Evolutionary conservation across 2,113 vertebrate genomes (phyloP).

Genomic region (Calonectris borealis): DNA sequence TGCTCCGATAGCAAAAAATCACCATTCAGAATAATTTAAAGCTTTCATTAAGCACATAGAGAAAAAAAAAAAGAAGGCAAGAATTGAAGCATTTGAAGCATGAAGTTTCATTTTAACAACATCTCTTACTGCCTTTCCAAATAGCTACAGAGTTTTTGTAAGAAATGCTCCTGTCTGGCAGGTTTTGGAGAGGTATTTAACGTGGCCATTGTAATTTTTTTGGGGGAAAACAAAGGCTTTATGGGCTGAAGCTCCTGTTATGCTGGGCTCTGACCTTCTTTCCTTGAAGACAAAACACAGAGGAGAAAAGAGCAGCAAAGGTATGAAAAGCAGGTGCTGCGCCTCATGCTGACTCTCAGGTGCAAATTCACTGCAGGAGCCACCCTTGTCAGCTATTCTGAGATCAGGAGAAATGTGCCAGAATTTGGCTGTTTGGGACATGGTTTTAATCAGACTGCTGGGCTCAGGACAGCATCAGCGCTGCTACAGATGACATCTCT

Average conservation of each 20-base stretch:
- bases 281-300: background rate
- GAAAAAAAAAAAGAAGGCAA: background rate
- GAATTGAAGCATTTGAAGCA: background rate
- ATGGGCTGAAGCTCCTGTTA: background rate
- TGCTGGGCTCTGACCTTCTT: background rate
- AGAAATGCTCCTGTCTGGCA: background rate
- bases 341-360: background rate
- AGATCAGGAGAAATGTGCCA: background rate
- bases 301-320: background rate
- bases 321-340: background rate
- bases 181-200: background rate
- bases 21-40: background rate
- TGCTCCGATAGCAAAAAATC: background rate
- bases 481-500: background rate
- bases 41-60: background rate
- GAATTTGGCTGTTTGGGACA: background rate
- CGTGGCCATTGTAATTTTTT: rapidly evolving
- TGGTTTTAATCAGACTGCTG: background rate
- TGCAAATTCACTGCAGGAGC: background rate
- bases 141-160: background rate
- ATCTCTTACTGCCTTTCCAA: background rate
- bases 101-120: background rate
- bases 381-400: background rate
- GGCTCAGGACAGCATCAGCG: background rate
- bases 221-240: background rate